Conservation (phyloP, 2,888 invertebrate genomes). For the Agrilus cyanescens region DNA sequence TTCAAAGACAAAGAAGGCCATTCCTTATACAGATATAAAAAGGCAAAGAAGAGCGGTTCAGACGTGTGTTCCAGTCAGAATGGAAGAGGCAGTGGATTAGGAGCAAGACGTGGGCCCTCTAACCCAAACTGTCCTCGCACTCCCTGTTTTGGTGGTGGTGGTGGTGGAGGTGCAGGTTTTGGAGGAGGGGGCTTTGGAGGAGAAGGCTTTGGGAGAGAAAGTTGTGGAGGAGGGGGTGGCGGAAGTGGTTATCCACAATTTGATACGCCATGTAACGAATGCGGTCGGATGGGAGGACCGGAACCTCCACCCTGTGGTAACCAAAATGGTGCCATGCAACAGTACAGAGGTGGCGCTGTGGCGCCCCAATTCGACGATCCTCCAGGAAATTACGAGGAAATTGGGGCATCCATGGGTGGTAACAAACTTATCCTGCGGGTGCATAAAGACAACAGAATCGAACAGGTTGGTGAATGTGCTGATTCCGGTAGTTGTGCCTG, state of each 20-base stretch:
- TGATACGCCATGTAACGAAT: conserved; percentile 19
- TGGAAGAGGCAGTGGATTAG: conserved; percentile 11
- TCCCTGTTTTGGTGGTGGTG: conserved; percentile 5
- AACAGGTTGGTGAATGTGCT: conserved; percentile 37
- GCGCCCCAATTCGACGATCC: conserved; percentile 11
- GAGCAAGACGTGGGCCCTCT: conserved; percentile 4
- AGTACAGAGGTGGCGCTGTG: conserved; percentile 15
- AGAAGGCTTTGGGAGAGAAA: background rate
- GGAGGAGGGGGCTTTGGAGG: background rate
- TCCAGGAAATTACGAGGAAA: conserved; percentile 46
- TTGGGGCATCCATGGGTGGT: conserved; percentile 51
- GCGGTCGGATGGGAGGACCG: conserved; percentile 11
- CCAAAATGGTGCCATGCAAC: background rate
- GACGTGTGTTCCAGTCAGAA: conserved; percentile 12
- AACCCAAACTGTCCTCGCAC: background rate
- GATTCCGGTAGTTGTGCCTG: conserved; percentile 26
- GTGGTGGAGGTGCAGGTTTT: background rate
- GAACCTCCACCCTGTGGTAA: background rate
- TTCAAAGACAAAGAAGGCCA: conserved; percentile 36
- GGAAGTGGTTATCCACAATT: background rate
- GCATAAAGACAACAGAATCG: conserved; percentile 43
- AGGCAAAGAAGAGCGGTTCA: conserved; percentile 21
- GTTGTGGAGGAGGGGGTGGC: background rate
- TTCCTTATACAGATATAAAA: conserved; percentile 33
- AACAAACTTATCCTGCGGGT: conserved; percentile 54